Evolutionary conservation across 2,888 invertebrate species (phyloP).

Genomic region (Deroplatys truncata): DNA sequence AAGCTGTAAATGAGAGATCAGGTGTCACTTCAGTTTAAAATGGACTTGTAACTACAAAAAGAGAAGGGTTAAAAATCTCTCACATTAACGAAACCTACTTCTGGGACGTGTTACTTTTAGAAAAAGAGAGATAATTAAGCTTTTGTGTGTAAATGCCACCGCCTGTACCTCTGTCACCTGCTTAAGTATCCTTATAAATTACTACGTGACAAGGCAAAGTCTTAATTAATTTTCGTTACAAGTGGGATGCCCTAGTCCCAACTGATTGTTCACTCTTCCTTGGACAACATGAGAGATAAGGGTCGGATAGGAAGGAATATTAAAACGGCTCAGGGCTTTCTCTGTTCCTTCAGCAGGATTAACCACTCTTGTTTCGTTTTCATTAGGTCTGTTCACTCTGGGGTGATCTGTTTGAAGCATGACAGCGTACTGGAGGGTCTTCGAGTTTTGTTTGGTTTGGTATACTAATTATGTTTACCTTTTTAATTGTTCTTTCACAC

Average conservation of each 20-base stretch:
- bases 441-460: neutral
- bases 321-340: neutral
- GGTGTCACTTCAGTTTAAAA: neutral
- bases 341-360: neutral
- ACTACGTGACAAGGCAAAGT: neutral
- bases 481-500: too few relatives aligned
- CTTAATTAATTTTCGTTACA: neutral
- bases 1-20: neutral
- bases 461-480: neutral
- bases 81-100: neutral
- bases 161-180: neutral
- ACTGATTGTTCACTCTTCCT: neutral
- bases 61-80: neutral
- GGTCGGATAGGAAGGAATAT: neutral
- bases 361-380: neutral
- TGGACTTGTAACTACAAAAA: neutral
- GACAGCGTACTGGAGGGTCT: neutral
- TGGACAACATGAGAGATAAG: neutral
- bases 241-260: neutral
- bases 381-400: neutral
- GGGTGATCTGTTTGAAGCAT: neutral
- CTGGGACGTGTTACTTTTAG: neutral
- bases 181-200: neutral
- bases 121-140: neutral
- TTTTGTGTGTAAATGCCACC: conserved; percentile 11